These are phyloP conservation scores for Lethocerus indicus DNA, from an alignment of 1,140 invertebrate species.

Conservation along the genomic window DNA sequence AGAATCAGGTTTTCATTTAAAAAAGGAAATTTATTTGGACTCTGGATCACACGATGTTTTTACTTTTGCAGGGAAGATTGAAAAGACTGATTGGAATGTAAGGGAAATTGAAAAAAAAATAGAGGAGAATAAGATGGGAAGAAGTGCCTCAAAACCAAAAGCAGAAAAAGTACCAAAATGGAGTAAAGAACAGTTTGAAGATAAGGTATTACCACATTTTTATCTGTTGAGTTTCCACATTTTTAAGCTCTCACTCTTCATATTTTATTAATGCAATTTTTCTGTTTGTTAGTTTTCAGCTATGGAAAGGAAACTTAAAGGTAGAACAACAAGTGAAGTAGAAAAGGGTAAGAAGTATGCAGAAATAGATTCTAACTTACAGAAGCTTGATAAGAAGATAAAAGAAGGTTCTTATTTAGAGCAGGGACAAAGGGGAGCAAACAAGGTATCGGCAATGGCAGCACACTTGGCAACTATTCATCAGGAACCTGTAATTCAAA, in stretches of 20 bases:
- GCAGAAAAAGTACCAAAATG: constrained; percentile 76
- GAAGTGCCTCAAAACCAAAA: constrained; percentile 38
- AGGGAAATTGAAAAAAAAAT: constrained; percentile 83
- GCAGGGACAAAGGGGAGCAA: constrained; percentile 43
- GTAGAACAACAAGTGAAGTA: constrained; percentile 23
- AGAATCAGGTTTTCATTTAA: neutral
- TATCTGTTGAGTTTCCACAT: neutral
- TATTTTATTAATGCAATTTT: neutral
- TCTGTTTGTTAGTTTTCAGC: constrained; percentile 47
- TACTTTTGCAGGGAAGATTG: constrained; percentile 48
- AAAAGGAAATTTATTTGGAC: neutral
- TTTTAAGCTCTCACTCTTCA: neutral
- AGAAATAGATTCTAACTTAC: constrained; percentile 65
- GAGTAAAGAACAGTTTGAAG: constrained; percentile 58
- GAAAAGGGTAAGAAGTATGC: constrained; percentile 35
- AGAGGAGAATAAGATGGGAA: constrained; percentile 59
- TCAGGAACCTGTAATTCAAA: constrained; percentile 34
- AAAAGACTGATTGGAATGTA: constrained; percentile 83
- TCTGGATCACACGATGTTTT: neutral
- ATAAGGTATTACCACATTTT: constrained; percentile 21
- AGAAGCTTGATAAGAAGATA: constrained; percentile 60
- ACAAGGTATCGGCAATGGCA: constrained; percentile 77
- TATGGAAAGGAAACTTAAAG: constrained; percentile 38
- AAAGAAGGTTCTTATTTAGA: constrained; percentile 58
- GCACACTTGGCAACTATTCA: constrained; percentile 53